Evolutionary conservation across 2,888 invertebrate species (phyloP).

Genomic region (Mechanitis mazaeus): DNA sequence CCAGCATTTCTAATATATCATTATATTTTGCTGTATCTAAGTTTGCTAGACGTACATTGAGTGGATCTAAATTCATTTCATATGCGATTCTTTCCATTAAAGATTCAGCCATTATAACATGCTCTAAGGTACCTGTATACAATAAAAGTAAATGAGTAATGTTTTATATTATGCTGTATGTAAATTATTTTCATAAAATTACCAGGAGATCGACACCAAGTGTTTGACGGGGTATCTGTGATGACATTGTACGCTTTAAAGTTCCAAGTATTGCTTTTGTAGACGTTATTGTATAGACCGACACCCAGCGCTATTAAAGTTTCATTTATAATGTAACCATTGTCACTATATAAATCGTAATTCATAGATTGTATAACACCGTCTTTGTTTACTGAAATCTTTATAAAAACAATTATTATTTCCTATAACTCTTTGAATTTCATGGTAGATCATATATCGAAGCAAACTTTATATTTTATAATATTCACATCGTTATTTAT

Average conservation of each 20-base stretch:
- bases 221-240: constrained; percentile 39
- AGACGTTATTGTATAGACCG: constrained; percentile 53
- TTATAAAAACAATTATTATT: constrained; percentile 1
- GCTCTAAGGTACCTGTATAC: constrained; percentile 77
- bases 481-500: neutral
- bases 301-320: constrained; percentile 30
- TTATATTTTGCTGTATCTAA: constrained; percentile 60
- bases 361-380: constrained; percentile 80
- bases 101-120: constrained; percentile 77
- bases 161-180: neutral
- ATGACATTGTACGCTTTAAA: constrained; percentile 42
- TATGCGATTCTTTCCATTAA: constrained; percentile 81
- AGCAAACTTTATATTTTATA: too few species aligned
- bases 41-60: constrained; percentile 63
- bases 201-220: constrained; percentile 43
- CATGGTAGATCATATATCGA: too few species aligned
- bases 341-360: constrained; percentile 64
- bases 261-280: constrained; percentile 59
- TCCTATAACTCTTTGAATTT: too few species aligned
- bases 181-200: constrained; percentile 3
- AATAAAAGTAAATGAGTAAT: neutral
- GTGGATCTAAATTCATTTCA: constrained; percentile 73
- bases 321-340: constrained; percentile 73
- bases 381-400: constrained; percentile 48
- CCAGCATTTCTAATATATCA: constrained; percentile 53